phyloP scores from a whole-genome alignment of 1,140 invertebrate species.

The Drosophila aff. region DNA sequence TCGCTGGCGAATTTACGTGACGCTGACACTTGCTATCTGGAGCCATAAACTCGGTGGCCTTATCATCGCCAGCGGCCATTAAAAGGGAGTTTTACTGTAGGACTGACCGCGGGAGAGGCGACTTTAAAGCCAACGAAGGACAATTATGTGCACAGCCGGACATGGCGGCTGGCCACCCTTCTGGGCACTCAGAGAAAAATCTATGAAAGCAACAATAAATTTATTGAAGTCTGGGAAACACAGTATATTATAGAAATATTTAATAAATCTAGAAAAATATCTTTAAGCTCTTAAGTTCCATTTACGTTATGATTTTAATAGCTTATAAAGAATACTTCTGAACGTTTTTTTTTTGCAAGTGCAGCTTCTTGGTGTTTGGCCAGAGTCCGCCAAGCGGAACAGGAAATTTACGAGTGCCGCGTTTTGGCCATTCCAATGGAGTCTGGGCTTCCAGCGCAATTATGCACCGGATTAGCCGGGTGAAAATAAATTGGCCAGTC shows the following conservation, averaged over 20 bases:
- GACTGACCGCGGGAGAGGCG: constrained; percentile 20
- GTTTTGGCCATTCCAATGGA: constrained; percentile 11
- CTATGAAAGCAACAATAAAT: too few species aligned
- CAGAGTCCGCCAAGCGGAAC: constrained; percentile 42
- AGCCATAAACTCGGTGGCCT: constrained; percentile 75
- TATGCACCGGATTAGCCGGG: constrained; percentile 66
- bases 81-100: constrained; percentile 74
- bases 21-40: constrained; percentile 77
- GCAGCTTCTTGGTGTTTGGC: constrained; percentile 13
- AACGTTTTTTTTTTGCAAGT: background rate
- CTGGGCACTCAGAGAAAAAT: constrained; percentile 18
- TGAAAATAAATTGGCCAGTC: constrained; percentile 56
- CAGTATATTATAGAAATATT: background rate
- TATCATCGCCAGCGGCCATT: constrained; percentile 66
- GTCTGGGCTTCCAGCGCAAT: constrained; percentile 39
- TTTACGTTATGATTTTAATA: background rate
- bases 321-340: background rate
- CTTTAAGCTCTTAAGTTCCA: too few species aligned
- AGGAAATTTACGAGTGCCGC: constrained; percentile 65
- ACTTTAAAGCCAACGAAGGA: constrained; percentile 58
- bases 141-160: constrained; percentile 74
- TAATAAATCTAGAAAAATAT: background rate
- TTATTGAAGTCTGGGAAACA: background rate
- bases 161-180: constrained; percentile 47
- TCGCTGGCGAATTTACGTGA: constrained; percentile 65